phyloP scores from a whole-genome alignment of 2,888 invertebrate species.

The Epsilonema sp. region DNA sequence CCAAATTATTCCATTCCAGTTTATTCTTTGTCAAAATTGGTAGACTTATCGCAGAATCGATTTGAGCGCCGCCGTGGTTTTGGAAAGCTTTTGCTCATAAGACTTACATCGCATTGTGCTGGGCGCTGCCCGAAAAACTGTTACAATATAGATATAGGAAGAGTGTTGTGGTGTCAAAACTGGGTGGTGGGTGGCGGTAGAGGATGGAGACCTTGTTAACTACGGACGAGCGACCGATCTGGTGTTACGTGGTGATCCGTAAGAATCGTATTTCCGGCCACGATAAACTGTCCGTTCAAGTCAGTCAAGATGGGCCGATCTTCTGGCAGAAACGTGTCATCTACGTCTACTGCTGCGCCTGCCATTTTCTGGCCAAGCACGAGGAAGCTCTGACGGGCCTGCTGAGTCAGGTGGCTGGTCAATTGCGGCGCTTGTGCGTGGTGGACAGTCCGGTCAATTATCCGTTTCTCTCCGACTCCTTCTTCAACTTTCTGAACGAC shows the following conservation, averaged over 20 bases:
- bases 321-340: conserved; percentile 26
- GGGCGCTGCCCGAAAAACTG: no score
- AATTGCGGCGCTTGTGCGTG: conserved; percentile 25
- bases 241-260: conserved; percentile 26
- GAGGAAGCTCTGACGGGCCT: conserved; percentile 16
- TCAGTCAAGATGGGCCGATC: conserved; percentile 25
- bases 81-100: no score
- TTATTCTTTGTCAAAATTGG: no score
- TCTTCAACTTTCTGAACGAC: conserved; percentile 24
- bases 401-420: conserved; percentile 18
- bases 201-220: no score
- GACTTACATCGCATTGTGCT: no score
- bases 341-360: conserved; percentile 10
- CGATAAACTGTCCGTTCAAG: conserved; percentile 25
- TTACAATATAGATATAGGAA: no score
- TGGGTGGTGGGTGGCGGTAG: no score
- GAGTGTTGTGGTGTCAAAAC: no score
- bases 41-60: no score
- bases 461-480: conserved; percentile 25
- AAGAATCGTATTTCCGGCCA: conserved; percentile 14
- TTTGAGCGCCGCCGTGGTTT: no score
- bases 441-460: conserved; percentile 29
- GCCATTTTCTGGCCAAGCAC: conserved; percentile 3
- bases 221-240: conserved; percentile 15
- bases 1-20: no score